These are phyloP conservation scores for Leptopilina boulardi DNA, from an alignment of 1,140 invertebrate species.

Conservation along the genomic window DNA sequence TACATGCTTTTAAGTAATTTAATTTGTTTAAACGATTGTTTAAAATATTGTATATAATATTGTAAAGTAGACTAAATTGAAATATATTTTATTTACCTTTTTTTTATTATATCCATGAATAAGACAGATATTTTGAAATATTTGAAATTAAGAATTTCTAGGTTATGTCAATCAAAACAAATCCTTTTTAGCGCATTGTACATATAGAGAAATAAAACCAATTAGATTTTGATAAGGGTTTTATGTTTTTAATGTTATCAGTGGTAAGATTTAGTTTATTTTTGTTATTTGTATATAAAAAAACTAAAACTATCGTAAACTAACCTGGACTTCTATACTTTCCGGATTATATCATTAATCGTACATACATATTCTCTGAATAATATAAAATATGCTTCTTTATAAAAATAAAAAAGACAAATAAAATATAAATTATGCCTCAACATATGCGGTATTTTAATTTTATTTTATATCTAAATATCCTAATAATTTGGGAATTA, in stretches of 20 bases:
- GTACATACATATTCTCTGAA: neutral
- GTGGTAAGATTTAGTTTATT: neutral
- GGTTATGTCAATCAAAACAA: conserved; percentile 8
- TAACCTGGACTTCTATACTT: neutral
- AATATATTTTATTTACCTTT: neutral
- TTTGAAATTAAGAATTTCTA: neutral
- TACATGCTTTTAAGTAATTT: too few relatives aligned
- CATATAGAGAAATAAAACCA: too few relatives aligned
- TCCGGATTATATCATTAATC: neutral
- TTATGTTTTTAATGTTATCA: neutral
- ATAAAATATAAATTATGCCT: too few relatives aligned
- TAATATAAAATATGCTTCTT: neutral
- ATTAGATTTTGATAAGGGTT: too few relatives aligned
- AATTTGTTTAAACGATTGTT: too few relatives aligned
- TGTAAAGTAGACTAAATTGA: neutral
- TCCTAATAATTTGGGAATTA: too few relatives aligned
- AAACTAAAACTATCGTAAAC: neutral
- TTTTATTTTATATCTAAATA: too few relatives aligned
- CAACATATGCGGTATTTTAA: too few relatives aligned
- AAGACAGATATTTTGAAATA: neutral
- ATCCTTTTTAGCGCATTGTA: neutral
- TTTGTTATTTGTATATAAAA: neutral
- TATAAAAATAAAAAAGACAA: neutral
- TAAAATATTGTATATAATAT: too few relatives aligned
- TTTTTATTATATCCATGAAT: neutral